Percentiles rank a stretch among this genome's conserved stretches.
phyloP scores from a whole-genome alignment of 2,888 invertebrate genomes.

The Drosophila helvetica region DNA sequence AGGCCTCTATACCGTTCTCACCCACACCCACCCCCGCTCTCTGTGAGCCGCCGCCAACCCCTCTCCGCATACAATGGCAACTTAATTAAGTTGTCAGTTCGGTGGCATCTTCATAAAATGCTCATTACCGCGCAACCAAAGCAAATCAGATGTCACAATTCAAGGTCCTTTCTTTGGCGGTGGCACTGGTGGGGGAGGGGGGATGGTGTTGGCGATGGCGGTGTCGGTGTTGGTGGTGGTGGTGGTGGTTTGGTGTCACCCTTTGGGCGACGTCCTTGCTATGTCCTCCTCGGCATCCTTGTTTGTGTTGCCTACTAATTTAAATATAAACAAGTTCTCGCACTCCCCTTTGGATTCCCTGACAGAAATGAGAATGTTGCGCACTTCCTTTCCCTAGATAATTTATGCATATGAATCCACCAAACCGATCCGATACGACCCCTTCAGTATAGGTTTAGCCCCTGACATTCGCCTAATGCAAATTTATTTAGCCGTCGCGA shows the following conservation, averaged over 20 bases:
- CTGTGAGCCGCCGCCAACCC: slow-evolving; percentile 3
- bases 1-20: not conserved
- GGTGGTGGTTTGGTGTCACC: slow-evolving; percentile 40
- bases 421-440: slow-evolving; percentile 21
- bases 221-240: slow-evolving; percentile 28
- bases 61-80: slow-evolving; percentile 66
- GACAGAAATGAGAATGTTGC: slow-evolving; percentile 69
- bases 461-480: slow-evolving; percentile 61
- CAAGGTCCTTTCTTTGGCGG: slow-evolving; percentile 58
- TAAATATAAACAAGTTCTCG: slow-evolving; percentile 77
- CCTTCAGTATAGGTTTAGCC: slow-evolving; percentile 12
- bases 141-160: slow-evolving; percentile 71
- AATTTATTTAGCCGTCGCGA: slow-evolving; percentile 74
- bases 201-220: slow-evolving; percentile 16
- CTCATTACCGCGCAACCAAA: slow-evolving; percentile 69
- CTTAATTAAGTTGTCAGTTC: slow-evolving; percentile 77
- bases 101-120: slow-evolving; percentile 70
- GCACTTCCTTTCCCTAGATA: slow-evolving; percentile 55
- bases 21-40: not conserved
- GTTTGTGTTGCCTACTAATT: slow-evolving; percentile 77
- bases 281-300: slow-evolving; percentile 27
- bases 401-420: slow-evolving; percentile 69
- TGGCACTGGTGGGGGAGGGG: slow-evolving; percentile 6
- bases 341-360: slow-evolving; percentile 50
- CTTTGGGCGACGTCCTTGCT: slow-evolving; percentile 40